Percentiles rank a stretch among this genome's conserved stretches.
Evolutionary conservation across 2,113 vertebrate genomes (phyloP).

Genomic region (Strix uralensis): DNA sequence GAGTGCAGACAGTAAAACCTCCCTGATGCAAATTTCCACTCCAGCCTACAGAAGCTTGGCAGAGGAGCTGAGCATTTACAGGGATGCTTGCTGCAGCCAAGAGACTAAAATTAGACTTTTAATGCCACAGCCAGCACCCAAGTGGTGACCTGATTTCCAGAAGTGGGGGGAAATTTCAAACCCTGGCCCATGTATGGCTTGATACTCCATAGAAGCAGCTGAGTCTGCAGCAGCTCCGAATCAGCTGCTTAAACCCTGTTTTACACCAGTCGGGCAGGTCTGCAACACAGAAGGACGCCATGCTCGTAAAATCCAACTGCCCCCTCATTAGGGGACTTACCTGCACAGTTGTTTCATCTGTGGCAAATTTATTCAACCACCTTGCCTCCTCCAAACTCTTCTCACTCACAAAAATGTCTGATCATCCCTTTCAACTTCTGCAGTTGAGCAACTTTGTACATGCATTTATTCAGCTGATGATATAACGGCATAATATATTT

Average conservation of each 20-base stretch:
- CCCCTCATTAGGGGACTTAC: not conserved
- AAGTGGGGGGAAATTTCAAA: not conserved
- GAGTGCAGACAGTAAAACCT: not conserved
- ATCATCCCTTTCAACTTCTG: not conserved
- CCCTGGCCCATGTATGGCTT: not conserved
- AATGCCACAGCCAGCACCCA: not conserved
- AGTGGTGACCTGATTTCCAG: constrained; percentile 27
- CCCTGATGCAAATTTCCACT: constrained; percentile 5
- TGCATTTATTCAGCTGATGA: not conserved
- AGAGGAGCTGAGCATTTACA: not conserved
- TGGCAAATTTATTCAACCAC: not conserved
- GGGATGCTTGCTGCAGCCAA: not conserved
- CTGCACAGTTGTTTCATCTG: not conserved
- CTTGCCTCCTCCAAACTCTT: not conserved
- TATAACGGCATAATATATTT: not conserved
- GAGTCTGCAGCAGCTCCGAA: not conserved
- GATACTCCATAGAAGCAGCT: not conserved
- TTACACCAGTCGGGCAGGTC: not conserved
- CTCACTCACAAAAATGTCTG: not conserved
- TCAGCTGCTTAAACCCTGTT: not conserved
- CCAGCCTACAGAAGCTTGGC: constrained; percentile 23
- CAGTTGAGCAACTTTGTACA: not conserved
- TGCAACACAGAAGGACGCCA: not conserved
- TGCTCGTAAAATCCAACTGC: not conserved
- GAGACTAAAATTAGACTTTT: constrained; percentile 37